Percentiles rank a stretch among this genome's conserved stretches.
These are phyloP conservation scores for Rotaria sp. DNA, from an alignment of 2,888 invertebrate genomes.

Conservation along the genomic window DNA sequence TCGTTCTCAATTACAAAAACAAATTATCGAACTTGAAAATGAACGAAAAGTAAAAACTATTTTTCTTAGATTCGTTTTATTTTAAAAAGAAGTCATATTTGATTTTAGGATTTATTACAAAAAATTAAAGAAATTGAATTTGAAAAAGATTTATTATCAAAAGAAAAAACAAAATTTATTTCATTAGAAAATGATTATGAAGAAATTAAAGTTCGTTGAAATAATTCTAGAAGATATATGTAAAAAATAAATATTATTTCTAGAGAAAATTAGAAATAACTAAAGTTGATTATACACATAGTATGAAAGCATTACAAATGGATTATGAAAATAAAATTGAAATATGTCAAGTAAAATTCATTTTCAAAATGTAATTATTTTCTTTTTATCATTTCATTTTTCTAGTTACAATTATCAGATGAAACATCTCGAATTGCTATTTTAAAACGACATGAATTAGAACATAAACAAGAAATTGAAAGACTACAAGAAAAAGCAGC, in stretches of 20 bases:
- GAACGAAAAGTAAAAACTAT: neutral
- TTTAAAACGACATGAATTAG: neutral
- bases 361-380: neutral
- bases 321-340: constrained; percentile 21
- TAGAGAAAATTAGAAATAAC: neutral
- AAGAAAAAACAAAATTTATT: neutral
- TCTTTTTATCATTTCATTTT: neutral
- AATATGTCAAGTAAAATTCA: neutral
- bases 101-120: neutral
- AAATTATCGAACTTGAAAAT: neutral
- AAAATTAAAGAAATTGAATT: neutral
- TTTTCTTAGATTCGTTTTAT: neutral
- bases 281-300: neutral
- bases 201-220: neutral
- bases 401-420: constrained; percentile 5
- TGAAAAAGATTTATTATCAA: neutral
- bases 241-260: neutral
- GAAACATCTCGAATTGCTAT: neutral
- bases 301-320: neutral
- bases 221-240: neutral
- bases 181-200: neutral
- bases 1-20: neutral
- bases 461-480: constrained; percentile 10
- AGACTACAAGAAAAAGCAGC: constrained; percentile 7
- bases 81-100: neutral